Conservation (phyloP, 1,140 invertebrate genomes). For the Drosophila serrata region DNA sequence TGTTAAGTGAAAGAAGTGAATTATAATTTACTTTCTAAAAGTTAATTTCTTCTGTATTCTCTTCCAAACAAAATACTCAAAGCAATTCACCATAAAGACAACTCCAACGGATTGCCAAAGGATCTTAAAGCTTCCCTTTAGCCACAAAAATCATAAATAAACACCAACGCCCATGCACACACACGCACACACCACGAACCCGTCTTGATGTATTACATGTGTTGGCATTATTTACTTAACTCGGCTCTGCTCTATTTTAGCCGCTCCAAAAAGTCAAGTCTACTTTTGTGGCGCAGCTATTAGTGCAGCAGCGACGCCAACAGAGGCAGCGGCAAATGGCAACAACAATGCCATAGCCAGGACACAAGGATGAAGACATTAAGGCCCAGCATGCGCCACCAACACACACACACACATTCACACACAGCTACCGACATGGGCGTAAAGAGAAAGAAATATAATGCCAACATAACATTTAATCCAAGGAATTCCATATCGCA, state of each 20-base stretch:
- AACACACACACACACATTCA: constrained; percentile 46
- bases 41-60: neutral
- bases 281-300: constrained; percentile 74
- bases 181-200: constrained; percentile 18
- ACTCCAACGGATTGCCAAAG: neutral
- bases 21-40: no score
- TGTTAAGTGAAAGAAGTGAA: no score
- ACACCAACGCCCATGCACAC: constrained; percentile 16
- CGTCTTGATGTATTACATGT: constrained; percentile 79
- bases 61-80: neutral
- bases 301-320: constrained; percentile 62
- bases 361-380: constrained; percentile 77
- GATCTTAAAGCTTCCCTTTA: constrained; percentile 6
- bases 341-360: constrained; percentile 37
- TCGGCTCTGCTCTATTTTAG: constrained; percentile 78
- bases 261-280: constrained; percentile 80
- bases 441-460: constrained; percentile 81
- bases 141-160: constrained; percentile 64
- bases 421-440: constrained; percentile 49
- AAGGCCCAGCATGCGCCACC: constrained; percentile 77
- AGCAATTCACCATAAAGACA: neutral
- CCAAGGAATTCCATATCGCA: constrained; percentile 80
- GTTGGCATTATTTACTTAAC: constrained; percentile 84
- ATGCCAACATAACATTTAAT: constrained; percentile 84
- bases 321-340: constrained; percentile 37